Evolutionary conservation across 1,140 invertebrate genomes (phyloP).

Genomic region (Drosophila hydei): DNA sequence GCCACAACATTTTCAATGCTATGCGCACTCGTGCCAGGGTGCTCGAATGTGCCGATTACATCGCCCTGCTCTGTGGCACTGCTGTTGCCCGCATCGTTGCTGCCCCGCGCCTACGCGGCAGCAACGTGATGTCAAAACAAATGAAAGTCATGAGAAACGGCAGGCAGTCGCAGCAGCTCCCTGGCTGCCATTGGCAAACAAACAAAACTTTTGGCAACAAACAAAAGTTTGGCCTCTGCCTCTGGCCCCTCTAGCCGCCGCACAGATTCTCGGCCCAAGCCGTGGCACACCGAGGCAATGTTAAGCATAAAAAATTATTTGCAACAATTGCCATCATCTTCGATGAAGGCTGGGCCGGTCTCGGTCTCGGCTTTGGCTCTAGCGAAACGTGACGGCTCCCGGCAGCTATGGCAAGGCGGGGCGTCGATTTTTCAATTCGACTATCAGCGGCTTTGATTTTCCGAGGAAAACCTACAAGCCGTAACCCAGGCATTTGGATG

Average conservation of each 20-base stretch:
- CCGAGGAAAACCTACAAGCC: constrained; percentile 27
- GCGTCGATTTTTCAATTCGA: constrained; percentile 64
- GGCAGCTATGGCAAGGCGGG: constrained; percentile 34
- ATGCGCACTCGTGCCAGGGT: constrained; percentile 47
- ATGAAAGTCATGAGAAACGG: constrained; percentile 73
- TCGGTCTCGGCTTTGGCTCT: background rate
- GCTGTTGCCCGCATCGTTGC: background rate
- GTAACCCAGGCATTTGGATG: constrained; percentile 16
- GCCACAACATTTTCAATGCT: constrained; percentile 14
- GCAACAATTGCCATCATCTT: constrained; percentile 79
- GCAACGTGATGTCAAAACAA: constrained; percentile 81
- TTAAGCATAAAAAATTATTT: constrained; percentile 77
- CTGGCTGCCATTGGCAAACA: constrained; percentile 62
- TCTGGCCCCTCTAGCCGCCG: background rate
- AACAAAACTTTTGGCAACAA: constrained; percentile 71
- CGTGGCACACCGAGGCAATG: constrained; percentile 47
- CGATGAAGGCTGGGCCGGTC: constrained; percentile 6
- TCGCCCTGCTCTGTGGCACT: background rate
- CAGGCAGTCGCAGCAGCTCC: constrained; percentile 35
- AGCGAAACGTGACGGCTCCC: constrained; percentile 71
- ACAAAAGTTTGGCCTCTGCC: constrained; percentile 50
- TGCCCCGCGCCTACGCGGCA: constrained; percentile 23
- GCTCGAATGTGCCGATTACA: constrained; percentile 61
- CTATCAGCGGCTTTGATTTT: constrained; percentile 65
- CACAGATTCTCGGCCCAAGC: constrained; percentile 11